Conservation (phyloP, 2,888 invertebrate species). For the Mechanitis messenoides region DNA sequence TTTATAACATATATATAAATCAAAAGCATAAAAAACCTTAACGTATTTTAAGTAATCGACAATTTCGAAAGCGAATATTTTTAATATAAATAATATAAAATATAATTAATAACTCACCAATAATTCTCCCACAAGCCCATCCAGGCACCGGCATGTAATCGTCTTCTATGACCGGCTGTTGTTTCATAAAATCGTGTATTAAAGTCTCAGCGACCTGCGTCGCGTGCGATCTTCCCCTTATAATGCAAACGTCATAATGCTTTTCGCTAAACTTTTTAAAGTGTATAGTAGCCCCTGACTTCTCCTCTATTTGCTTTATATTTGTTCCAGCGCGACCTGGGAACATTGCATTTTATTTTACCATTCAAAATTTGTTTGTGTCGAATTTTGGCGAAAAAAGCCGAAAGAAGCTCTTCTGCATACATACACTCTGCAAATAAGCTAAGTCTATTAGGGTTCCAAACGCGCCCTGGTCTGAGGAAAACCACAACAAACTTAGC, state of each 20-base stretch:
- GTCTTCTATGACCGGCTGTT: conserved; percentile 82
- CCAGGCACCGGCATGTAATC: conserved; percentile 81
- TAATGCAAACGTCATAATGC: conserved; percentile 80
- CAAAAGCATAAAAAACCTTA: too few species aligned
- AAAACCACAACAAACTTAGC: too few species aligned
- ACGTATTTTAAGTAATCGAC: too few species aligned
- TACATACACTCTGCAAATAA: too few species aligned
- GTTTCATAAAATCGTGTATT: conserved; percentile 81
- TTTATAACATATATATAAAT: too few species aligned
- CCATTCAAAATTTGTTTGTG: too few species aligned
- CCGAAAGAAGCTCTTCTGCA: too few species aligned
- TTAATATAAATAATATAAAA: too few species aligned
- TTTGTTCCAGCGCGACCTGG: conserved; percentile 83
- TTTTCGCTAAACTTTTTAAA: conserved; percentile 73
- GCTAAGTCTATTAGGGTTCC: too few species aligned
- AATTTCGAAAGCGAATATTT: too few species aligned
- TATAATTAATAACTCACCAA: conserved; percentile 66
- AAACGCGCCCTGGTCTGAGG: too few species aligned
- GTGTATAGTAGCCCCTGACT: conserved; percentile 79
- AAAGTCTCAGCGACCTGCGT: conserved; percentile 82
- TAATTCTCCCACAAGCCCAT: conserved; percentile 82
- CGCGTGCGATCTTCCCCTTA: conserved; percentile 81
- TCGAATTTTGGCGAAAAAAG: too few species aligned
- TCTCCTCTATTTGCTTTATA: conserved; percentile 84
- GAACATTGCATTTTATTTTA: conserved; percentile 1